A percentile compares a stretch with the other conserved stretches of the same genome.
Evolutionary conservation across 2,113 vertebrate species (phyloP).

Genomic region (Corynorhinus townsendii): DNA sequence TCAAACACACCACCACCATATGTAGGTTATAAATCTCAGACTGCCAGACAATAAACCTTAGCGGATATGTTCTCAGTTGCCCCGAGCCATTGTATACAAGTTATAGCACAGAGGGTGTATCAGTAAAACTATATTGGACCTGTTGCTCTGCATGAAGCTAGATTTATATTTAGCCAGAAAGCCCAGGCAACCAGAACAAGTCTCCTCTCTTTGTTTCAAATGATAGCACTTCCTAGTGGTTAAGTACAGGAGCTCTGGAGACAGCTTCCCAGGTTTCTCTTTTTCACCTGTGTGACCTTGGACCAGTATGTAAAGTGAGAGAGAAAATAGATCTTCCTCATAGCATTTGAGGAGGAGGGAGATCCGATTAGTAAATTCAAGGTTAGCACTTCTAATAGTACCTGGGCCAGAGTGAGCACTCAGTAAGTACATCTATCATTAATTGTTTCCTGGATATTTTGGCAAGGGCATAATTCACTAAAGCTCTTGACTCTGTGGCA

Average conservation of each 20-base stretch:
- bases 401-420: not conserved
- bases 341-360: not conserved
- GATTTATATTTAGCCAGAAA: conserved; percentile 55
- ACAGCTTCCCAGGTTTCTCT: not conserved
- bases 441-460: not conserved
- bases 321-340: not conserved
- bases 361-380: not conserved
- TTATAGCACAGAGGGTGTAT: conserved; percentile 48
- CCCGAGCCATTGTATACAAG: conserved; percentile 60
- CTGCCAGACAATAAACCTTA: conserved; percentile 64
- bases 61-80: conserved; percentile 55
- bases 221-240: not conserved
- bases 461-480: not conserved
- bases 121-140: conserved; percentile 66
- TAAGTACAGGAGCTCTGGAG: not conserved
- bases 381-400: not conserved
- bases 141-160: conserved; percentile 49
- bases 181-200: not conserved
- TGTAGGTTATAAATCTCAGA: conserved; percentile 68
- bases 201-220: conserved; percentile 39
- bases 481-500: not conserved
- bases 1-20: conserved; percentile 61
- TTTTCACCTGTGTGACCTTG: not conserved
- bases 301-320: not conserved
- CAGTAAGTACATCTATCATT: not conserved